A percentile compares a stretch with the other conserved stretches of the same genome.
phyloP scores from a whole-genome alignment of 2,797 vertebrate genomes.

The Cuniculus paca region DNA sequence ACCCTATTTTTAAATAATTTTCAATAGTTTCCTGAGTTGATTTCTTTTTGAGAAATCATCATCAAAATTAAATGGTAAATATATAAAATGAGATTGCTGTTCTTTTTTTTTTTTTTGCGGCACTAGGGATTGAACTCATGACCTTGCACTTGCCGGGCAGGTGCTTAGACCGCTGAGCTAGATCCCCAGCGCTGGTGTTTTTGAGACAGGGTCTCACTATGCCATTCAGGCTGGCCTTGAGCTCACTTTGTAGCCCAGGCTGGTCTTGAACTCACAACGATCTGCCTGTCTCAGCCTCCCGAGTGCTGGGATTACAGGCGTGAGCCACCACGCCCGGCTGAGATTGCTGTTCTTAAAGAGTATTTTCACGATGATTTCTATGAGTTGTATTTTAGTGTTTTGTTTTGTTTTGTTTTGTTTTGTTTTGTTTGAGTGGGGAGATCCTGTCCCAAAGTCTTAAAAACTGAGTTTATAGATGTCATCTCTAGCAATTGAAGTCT shows the following conservation, averaged over 20 bases:
- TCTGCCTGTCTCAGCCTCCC: too few relatives aligned
- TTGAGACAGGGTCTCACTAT: too few relatives aligned
- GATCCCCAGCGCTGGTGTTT: too few relatives aligned
- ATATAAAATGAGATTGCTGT: background rate
- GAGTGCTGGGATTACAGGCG: too few relatives aligned
- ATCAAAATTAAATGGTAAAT: constrained; percentile 42
- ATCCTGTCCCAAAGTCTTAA: background rate
- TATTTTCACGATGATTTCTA: constrained; percentile 18
- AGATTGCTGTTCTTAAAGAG: background rate
- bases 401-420: background rate
- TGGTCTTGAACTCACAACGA: too few relatives aligned
- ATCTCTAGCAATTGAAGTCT: constrained; percentile 32
- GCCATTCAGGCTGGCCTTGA: too few relatives aligned
- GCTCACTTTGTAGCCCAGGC: too few relatives aligned
- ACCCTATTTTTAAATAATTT: constrained; percentile 17
- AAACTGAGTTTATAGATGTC: background rate
- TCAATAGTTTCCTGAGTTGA: constrained; percentile 1
- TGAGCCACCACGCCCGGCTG: too few relatives aligned
- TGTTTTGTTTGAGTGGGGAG: background rate
- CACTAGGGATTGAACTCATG: too few relatives aligned
- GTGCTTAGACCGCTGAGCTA: too few relatives aligned
- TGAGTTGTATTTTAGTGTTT: background rate
- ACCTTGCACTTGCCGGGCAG: too few relatives aligned
- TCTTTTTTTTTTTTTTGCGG: too few relatives aligned
- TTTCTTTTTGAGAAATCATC: constrained; percentile 28